phyloP scores from a whole-genome alignment of 2,888 invertebrate genomes.

The Drosophila crucigera region DNA sequence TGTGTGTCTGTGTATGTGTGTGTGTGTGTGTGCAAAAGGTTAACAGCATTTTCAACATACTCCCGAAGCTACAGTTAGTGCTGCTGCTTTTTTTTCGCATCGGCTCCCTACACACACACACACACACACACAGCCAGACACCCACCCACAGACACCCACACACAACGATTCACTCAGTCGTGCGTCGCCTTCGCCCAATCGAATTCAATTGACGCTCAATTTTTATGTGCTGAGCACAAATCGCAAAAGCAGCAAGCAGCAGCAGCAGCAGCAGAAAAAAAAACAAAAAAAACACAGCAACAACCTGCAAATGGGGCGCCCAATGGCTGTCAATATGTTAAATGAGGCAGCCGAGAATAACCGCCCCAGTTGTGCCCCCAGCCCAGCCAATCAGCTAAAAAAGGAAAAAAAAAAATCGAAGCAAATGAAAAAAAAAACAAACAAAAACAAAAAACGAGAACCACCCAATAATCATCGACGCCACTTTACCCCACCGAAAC shows the following conservation, averaged over 20 bases:
- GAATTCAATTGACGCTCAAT: conserved; percentile 85
- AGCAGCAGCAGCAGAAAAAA: conserved; percentile 11
- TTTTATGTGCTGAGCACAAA: conserved; percentile 68
- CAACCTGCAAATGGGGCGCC: conserved; percentile 45
- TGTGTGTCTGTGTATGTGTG: conserved; percentile 10
- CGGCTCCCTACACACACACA: conserved; percentile 58
- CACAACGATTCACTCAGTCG: conserved; percentile 40
- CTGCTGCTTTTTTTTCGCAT: conserved; percentile 51
- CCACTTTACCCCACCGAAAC: conserved; percentile 52
- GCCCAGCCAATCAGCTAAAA: conserved; percentile 39
- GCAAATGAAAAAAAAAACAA: background rate
- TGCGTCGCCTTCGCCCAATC: conserved; percentile 81
- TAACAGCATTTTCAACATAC: conserved; percentile 68
- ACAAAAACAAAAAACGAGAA: conserved; percentile 5
- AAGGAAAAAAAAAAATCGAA: conserved; percentile 10
- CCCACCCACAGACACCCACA: background rate
- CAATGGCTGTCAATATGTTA: conserved; percentile 67
- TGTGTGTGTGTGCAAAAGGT: conserved; percentile 68
- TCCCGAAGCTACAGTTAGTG: conserved; percentile 29
- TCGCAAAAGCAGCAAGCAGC: conserved; percentile 19
- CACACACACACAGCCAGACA: background rate
- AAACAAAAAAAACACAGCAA: conserved; percentile 23
- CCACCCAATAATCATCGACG: conserved; percentile 69
- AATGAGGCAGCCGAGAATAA: conserved; percentile 42
- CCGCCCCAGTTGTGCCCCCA: conserved; percentile 24